These are phyloP conservation scores for Frieseomelitta varia DNA, from an alignment of 1,140 invertebrate species.

Conservation along the genomic window DNA sequence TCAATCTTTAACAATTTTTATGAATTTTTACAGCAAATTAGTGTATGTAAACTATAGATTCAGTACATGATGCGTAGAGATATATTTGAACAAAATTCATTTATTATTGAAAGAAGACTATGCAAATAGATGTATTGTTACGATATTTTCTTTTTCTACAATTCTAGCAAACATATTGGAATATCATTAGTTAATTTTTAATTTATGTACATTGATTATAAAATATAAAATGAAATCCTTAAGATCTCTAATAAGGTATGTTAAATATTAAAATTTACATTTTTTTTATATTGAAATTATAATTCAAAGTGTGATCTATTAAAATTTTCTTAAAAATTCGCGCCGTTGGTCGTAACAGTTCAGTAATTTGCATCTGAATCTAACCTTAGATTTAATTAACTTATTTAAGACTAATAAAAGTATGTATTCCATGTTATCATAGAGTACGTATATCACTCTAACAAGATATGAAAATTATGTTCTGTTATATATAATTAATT, in stretches of 20 bases:
- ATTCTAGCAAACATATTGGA: neutral
- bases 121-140: neutral
- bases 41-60: neutral
- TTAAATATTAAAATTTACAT: constrained; percentile 3
- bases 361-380: neutral
- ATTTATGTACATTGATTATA: neutral
- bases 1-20: neutral
- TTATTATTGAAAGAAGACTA: neutral
- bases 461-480: neutral
- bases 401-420: neutral
- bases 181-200: neutral
- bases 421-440: neutral
- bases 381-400: neutral
- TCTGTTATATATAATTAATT: constrained; percentile 1
- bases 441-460: neutral
- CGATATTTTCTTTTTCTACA: neutral
- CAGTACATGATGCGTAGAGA: neutral
- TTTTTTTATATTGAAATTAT: neutral
- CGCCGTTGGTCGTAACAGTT: neutral
- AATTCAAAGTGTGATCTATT: neutral
- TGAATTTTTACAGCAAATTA: neutral
- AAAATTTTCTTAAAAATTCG: neutral
- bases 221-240: neutral
- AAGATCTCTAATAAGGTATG: neutral
- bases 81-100: neutral